These are phyloP conservation scores for Macrosiphum euphorbiae DNA, from an alignment of 2,888 invertebrate genomes.

Conservation along the genomic window DNA sequence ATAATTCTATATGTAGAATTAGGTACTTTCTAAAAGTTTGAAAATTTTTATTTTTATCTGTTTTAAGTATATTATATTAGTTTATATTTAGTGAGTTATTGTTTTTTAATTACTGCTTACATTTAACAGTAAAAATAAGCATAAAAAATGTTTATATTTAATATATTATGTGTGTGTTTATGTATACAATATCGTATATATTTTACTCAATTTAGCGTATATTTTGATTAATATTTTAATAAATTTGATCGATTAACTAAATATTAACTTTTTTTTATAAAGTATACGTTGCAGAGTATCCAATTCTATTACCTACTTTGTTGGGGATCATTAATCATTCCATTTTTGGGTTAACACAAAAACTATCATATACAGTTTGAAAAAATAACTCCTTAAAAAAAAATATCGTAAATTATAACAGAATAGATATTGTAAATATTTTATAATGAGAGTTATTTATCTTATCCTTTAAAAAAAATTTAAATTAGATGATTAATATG, in stretches of 20 bases:
- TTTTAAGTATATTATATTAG: background rate
- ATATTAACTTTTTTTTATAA: background rate
- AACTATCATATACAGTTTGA: background rate
- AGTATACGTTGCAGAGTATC: background rate
- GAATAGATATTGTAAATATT: background rate
- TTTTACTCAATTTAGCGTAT: background rate
- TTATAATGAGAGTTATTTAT: background rate
- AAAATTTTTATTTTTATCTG: no score
- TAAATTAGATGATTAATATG: background rate
- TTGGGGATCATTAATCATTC: conserved; percentile 10
- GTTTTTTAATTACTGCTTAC: background rate
- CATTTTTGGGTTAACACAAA: background rate
- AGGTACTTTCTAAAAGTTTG: no score
- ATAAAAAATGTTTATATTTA: no score
- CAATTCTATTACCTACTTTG: background rate
- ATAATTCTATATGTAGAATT: no score
- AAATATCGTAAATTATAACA: background rate
- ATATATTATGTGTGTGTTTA: background rate
- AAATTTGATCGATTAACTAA: background rate
- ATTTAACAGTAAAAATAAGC: no score
- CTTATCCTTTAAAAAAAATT: background rate
- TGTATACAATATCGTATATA: background rate
- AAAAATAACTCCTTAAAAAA: background rate
- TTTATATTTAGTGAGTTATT: background rate
- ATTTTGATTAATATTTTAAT: background rate